These are phyloP conservation scores for Aradophagus sp. DNA, from an alignment of 1,140 invertebrate genomes.

Conservation along the genomic window DNA sequence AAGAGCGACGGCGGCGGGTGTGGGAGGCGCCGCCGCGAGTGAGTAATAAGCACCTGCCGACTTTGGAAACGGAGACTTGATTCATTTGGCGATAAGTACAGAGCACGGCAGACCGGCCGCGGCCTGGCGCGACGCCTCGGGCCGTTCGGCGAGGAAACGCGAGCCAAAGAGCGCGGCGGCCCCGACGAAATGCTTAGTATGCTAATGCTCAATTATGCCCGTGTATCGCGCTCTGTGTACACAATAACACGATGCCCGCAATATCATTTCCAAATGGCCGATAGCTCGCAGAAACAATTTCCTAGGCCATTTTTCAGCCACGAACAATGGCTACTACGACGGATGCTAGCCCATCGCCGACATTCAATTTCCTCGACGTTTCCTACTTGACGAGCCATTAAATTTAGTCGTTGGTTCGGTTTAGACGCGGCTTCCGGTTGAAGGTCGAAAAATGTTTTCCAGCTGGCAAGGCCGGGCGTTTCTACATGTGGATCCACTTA, in stretches of 20 bases:
- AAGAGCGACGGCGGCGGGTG: conserved; percentile 38
- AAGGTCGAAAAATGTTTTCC: no score
- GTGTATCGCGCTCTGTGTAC: conserved; percentile 24
- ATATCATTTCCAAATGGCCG: conserved; percentile 42
- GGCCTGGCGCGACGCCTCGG: conserved; percentile 64
- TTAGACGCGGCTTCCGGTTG: no score
- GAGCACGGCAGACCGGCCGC: conserved; percentile 63
- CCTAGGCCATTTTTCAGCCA: no score
- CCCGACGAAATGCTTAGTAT: conserved; percentile 53
- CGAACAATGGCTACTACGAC: no score
- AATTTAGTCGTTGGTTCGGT: no score
- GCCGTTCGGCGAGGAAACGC: conserved; percentile 58
- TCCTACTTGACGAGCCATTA: no score
- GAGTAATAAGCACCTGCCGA: conserved; percentile 75
- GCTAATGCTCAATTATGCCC: conserved; percentile 43
- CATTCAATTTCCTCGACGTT: no score
- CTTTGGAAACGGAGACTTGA: conserved; percentile 71
- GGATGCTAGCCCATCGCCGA: no score
- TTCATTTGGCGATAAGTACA: conserved; percentile 76
- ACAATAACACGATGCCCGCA: conserved; percentile 25
- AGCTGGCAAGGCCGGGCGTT: no score
- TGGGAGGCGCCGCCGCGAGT: conserved; percentile 56
- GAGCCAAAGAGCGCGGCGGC: conserved; percentile 24
- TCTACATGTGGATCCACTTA: no score
- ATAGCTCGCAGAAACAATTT: conserved; percentile 39